A percentile compares a stretch with the other conserved stretches of the same genome.
Evolutionary conservation across 2,797 vertebrate genomes (phyloP).

Genomic region (Lophius americanus): DNA sequence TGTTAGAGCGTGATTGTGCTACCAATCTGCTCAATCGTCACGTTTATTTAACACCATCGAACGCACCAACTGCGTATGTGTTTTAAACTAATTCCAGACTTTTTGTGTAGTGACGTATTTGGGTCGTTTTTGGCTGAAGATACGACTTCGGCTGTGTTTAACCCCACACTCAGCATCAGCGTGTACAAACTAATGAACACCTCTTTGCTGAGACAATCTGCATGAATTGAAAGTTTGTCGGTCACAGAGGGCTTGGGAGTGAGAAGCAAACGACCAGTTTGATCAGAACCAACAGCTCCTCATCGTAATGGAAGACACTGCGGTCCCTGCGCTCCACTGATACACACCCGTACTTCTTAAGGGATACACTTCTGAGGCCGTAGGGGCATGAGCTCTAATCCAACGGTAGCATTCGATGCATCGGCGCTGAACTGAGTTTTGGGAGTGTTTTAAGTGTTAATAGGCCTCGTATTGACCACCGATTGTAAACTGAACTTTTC

Average conservation of each 20-base stretch:
- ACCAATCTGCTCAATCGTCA: background rate
- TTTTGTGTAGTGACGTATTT: background rate
- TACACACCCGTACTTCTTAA: slow-evolving; percentile 38
- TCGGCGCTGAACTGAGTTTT: slow-evolving; percentile 29
- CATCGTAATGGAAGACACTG: slow-evolving; percentile 46
- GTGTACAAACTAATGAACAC: background rate
- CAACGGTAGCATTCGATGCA: background rate
- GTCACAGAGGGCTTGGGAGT: background rate
- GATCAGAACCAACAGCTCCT: slow-evolving; percentile 40
- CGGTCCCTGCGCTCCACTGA: slow-evolving; percentile 61
- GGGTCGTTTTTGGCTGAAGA: background rate
- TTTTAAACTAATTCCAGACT: background rate
- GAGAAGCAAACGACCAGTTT: slow-evolving; percentile 11
- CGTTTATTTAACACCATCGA: too few species aligned
- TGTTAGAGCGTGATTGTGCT: background rate
- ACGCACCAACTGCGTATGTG: background rate
- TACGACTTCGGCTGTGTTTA: slow-evolving; percentile 30
- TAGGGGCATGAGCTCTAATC: slow-evolving; percentile 16
- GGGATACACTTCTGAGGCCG: slow-evolving; percentile 16
- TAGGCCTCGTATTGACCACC: slow-evolving; percentile 52
- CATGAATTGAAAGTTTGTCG: background rate
- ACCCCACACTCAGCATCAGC: slow-evolving; percentile 17
- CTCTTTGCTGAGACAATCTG: too few species aligned
- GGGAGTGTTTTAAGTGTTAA: slow-evolving; percentile 41
- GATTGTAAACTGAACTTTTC: slow-evolving; percentile 82